A percentile compares a stretch with the other conserved stretches of the same genome.
These are phyloP conservation scores for Sturnira hondurensis DNA, from an alignment of 2,113 vertebrate species.

Conservation along the genomic window DNA sequence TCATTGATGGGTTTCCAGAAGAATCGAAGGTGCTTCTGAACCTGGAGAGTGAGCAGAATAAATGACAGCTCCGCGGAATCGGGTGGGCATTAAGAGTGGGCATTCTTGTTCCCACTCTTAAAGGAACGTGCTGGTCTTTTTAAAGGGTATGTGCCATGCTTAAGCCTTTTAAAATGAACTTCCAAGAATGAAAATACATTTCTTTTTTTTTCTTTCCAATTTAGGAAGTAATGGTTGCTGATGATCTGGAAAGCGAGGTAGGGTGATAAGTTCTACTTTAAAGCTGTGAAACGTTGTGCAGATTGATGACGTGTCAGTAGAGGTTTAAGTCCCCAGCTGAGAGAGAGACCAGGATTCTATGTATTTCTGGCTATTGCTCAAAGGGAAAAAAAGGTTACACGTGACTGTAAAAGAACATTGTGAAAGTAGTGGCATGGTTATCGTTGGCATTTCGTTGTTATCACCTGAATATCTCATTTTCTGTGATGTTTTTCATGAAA, in stretches of 20 bases:
- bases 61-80: not conserved
- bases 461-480: not conserved
- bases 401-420: not conserved
- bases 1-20: not conserved
- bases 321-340: not conserved
- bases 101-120: not conserved
- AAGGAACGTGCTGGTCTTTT: not conserved
- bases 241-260: slow-evolving; percentile 93
- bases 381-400: not conserved
- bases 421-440: not conserved
- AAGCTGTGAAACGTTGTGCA: not conserved
- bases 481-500: not conserved
- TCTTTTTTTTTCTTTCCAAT: slow-evolving; percentile 62
- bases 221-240: slow-evolving; percentile 90
- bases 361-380: not conserved
- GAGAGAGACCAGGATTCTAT: not conserved
- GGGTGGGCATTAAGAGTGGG: not conserved
- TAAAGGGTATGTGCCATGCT: not conserved
- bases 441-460: not conserved
- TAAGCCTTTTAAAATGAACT: not conserved
- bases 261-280: not conserved
- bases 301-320: not conserved
- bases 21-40: not conserved
- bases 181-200: slow-evolving; percentile 41
- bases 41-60: not conserved